Conservation (phyloP, 2,888 invertebrate genomes). For the Hirtodrosophila histrioides region DNA sequence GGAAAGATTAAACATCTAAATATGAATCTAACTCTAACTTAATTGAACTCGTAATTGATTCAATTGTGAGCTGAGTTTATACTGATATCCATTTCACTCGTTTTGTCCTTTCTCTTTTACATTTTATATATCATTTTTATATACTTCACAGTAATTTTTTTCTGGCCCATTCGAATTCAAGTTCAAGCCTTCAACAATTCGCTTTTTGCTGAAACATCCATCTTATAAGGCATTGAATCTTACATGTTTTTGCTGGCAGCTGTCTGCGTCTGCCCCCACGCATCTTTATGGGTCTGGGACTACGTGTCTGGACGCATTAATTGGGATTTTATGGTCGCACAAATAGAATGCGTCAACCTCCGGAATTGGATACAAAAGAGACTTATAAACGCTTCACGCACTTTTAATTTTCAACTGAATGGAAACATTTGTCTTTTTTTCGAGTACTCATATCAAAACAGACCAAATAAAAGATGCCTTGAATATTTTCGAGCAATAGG, state of each 20-base stretch:
- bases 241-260: slow-evolving; percentile 21
- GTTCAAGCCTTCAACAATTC: slow-evolving; percentile 24
- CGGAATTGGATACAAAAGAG: slow-evolving; percentile 39
- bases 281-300: slow-evolving; percentile 56
- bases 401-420: slow-evolving; percentile 57
- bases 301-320: slow-evolving; percentile 64
- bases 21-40: too few species aligned
- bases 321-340: slow-evolving; percentile 59
- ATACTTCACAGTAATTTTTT: too few species aligned
- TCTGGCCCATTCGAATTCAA: slow-evolving; percentile 11
- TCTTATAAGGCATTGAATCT: slow-evolving; percentile 20
- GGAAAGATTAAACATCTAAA: too few species aligned
- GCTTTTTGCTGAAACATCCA: slow-evolving; percentile 7
- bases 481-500: slow-evolving; percentile 30
- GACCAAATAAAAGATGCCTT: slow-evolving; percentile 30
- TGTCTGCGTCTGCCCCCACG: slow-evolving; percentile 44
- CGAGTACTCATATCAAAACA: not conserved
- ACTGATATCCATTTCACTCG: too few species aligned
- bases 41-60: too few species aligned
- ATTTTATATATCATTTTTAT: too few species aligned
- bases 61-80: too few species aligned
- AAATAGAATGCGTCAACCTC: slow-evolving; percentile 58
- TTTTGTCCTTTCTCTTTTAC: too few species aligned
- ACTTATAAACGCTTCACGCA: slow-evolving; percentile 55
- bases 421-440: slow-evolving; percentile 25